Evolutionary conservation across 2,113 vertebrate genomes (phyloP).

Genomic region (Callipepla squamata): DNA sequence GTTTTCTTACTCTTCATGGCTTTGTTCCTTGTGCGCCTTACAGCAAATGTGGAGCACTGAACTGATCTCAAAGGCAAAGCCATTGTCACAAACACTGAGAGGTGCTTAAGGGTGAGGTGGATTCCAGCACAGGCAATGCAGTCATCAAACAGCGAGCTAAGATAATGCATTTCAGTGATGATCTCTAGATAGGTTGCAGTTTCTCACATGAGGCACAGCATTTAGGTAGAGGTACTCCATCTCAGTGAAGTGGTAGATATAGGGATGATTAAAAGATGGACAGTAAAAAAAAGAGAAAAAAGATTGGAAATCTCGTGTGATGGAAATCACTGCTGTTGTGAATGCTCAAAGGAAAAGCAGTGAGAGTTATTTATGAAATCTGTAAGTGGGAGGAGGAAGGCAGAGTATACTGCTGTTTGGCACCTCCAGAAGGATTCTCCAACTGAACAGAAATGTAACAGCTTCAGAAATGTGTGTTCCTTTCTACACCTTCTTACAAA

Average conservation of each 20-base stretch:
- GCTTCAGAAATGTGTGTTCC: not conserved
- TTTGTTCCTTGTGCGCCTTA: not conserved
- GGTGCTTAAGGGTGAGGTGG: not conserved
- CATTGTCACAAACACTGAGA: too few relatives aligned
- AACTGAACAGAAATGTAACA: not conserved
- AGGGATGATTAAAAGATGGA: not conserved
- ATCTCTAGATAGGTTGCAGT: not conserved
- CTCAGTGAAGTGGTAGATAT: not conserved
- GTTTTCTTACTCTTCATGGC: not conserved
- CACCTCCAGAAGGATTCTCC: not conserved
- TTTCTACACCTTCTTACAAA: not conserved
- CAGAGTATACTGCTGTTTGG: not conserved
- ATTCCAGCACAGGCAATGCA: rapidly evolving
- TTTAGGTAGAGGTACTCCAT: not conserved
- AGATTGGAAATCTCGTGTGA: not conserved
- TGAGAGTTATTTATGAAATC: not conserved
- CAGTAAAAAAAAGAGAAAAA: not conserved
- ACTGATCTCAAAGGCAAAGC: not conserved
- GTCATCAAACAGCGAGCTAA: not conserved
- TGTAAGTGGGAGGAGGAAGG: not conserved
- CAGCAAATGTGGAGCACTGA: not conserved
- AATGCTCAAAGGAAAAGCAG: not conserved
- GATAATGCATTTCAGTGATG: rapidly evolving
- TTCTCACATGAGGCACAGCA: not conserved
- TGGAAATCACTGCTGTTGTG: not conserved